These are phyloP conservation scores for Nothobranchius kuhntae DNA, from an alignment of 2,113 vertebrate genomes.

Conservation along the genomic window DNA sequence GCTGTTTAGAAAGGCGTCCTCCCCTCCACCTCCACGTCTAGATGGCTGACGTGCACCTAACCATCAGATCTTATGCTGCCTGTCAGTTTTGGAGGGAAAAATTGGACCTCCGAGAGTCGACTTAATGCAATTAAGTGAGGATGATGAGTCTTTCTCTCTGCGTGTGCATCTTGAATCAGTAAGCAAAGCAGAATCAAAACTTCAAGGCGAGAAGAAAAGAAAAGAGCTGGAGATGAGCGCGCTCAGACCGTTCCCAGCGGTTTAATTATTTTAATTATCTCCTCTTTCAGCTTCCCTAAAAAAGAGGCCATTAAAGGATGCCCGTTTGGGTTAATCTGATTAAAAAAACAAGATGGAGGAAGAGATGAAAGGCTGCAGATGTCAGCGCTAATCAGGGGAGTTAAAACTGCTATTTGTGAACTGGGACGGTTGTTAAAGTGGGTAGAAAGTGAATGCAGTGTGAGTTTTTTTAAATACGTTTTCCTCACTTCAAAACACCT, in stretches of 20 bases:
- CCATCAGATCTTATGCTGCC: constrained; percentile 56
- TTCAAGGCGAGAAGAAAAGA: constrained; percentile 80
- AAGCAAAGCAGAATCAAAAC: constrained; percentile 76
- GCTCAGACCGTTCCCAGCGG: constrained; percentile 81
- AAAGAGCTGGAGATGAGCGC: constrained; percentile 60
- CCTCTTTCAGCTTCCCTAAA: constrained; percentile 83
- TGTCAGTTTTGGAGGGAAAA: constrained; percentile 63
- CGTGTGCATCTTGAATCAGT: constrained; percentile 72
- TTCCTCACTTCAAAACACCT: constrained; percentile 68
- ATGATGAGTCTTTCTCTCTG: constrained; percentile 72
- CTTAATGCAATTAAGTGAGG: constrained; percentile 78
- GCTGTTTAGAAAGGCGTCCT: constrained; percentile 70
- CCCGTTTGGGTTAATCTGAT: constrained; percentile 89
- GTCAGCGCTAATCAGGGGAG: constrained; percentile 83
- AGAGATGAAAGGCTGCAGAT: constrained; percentile 88
- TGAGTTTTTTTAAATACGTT: constrained; percentile 33
- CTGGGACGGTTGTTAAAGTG: constrained; percentile 78
- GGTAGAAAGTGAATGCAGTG: constrained; percentile 64
- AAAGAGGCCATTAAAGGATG: constrained; percentile 86
- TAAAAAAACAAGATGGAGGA: constrained; percentile 80
- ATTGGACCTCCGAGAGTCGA: constrained; percentile 78
- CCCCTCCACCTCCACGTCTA: constrained; percentile 61
- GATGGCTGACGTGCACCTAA: constrained; percentile 68
- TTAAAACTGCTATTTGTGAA: constrained; percentile 76
- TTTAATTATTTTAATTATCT: constrained; percentile 95